Base-by-base conservation (phyloP, 2,797 vertebrate genomes). In the Pogoniulus pusillus region DNA sequence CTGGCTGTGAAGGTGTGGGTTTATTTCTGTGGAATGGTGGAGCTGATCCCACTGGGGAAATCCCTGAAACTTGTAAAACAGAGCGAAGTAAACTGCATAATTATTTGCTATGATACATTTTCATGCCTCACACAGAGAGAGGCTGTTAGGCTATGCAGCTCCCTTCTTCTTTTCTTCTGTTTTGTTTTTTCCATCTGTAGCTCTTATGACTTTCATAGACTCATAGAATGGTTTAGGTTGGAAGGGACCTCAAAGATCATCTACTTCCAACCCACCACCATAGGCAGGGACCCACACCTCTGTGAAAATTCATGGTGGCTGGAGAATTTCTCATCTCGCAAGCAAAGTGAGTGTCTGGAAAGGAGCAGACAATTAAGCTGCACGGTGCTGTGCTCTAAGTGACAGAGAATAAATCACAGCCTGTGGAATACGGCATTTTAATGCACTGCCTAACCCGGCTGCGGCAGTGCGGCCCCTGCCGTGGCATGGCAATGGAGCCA, bases 301-400 rank as follows among this genome's bases (percentile, higher is more conserved):
- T 53, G 9, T 24, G 59, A 75, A 94, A 87, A 92, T 72, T 83
- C 60, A 59, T 8, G 32, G 76, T 26, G 57, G 55, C 7, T 37
- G 65, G 64, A 71, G 82, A 35, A 82, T 49, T 51, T 57, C 79
- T 59, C 6, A 10, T 93, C 84, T 80, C 82, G 83, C 81, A 57
- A 20, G 29, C 59, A 27, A 89, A 73, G 23, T 2, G 27, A 83
- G 83, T 26, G 51, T 76, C 70, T 85, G 89, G 76, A 51, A 77
- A 69, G 85, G 85, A 89, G 82, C 82, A 93, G 82, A 43, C 76
- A 51, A 83, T 95, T 89, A 94, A 94, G 89, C 94, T 95, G 92
- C 82, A 58, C 1, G 6, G 49, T 54, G 76, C 53, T 76, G 6
- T 53, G 79, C 89, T 76, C 29, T 14, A 30, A 87, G 82, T 83